phyloP scores from a whole-genome alignment of 2,113 vertebrate species.

The Synchiropus splendidus region DNA sequence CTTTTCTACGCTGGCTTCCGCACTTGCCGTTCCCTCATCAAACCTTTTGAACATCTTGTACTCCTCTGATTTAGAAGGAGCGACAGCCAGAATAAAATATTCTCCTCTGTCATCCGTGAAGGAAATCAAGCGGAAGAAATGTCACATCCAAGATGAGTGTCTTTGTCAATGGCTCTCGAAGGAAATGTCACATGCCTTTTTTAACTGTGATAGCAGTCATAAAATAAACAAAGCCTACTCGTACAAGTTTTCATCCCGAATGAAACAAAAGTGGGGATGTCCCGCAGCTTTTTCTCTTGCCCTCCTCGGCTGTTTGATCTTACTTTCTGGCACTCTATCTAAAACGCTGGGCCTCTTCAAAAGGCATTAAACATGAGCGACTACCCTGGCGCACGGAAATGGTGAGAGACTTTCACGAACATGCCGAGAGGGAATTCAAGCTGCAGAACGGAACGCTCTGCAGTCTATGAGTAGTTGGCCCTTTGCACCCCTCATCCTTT shows the following conservation, averaged over 20 bases:
- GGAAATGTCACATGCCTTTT: no score
- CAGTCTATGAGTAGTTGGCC: conserved; percentile 17
- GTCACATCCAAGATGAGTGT: no score
- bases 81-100: no score
- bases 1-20: conserved; percentile 10
- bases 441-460: neutral
- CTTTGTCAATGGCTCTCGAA: no score
- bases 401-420: conserved; percentile 34
- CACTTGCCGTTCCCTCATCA: conserved; percentile 6
- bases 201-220: conserved; percentile 15
- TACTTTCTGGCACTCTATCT: conserved; percentile 36
- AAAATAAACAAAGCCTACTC: conserved; percentile 41
- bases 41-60: conserved; percentile 14
- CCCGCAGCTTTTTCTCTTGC: conserved; percentile 47
- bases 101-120: no score
- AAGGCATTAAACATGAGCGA: conserved; percentile 58
- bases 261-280: conserved; percentile 42
- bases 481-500: conserved; percentile 16
- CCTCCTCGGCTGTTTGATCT: conserved; percentile 48
- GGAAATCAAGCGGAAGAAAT: no score
- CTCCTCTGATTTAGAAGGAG: no score
- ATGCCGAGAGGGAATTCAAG: conserved; percentile 28
- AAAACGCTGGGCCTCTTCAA: conserved; percentile 42
- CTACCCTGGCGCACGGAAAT: conserved; percentile 39
- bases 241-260: conserved; percentile 11